A percentile compares a stretch with the other conserved stretches of the same genome.
phyloP scores from a whole-genome alignment of 2,113 vertebrate genomes.

The Catharus fuscescens region DNA sequence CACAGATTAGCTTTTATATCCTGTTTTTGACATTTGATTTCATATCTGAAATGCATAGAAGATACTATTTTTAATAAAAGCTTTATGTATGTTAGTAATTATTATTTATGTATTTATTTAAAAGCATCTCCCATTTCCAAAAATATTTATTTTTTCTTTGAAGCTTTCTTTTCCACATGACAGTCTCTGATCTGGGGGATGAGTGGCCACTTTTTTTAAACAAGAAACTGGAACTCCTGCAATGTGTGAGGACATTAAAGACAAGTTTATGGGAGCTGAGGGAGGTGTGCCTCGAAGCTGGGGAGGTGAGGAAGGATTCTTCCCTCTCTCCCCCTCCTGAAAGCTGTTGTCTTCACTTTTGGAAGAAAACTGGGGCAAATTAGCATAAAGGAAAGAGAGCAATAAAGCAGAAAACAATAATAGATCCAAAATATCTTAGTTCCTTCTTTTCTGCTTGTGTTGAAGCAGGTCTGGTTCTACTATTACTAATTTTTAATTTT shows the following conservation, averaged over 20 bases:
- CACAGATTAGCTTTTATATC: not conserved
- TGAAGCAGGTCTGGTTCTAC: not conserved
- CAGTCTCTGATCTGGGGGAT: not conserved
- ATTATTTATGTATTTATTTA: not conserved
- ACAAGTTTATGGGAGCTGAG: constrained; percentile 41
- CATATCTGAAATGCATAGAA: not conserved
- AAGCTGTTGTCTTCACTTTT: constrained; percentile 58
- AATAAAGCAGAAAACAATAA: constrained; percentile 37
- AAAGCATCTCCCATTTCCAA: not conserved
- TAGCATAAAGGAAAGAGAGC: constrained; percentile 42
- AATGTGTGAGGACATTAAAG: constrained; percentile 34
- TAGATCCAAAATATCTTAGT: not conserved
- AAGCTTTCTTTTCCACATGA: not conserved
- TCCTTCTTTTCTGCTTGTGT: not conserved
- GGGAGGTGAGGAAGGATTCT: constrained; percentile 50
- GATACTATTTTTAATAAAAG: not conserved
- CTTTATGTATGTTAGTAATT: not conserved
- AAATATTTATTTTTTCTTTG: not conserved
- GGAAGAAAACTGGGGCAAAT: constrained; percentile 57
- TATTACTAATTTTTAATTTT: not conserved
- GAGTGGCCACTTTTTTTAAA: constrained; percentile 26
- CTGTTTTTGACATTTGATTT: not conserved
- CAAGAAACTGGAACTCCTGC: not conserved
- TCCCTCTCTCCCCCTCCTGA: constrained; percentile 39
- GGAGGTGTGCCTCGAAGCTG: constrained; percentile 8